These are phyloP conservation scores for Andrena bucephala DNA, from an alignment of 2,888 invertebrate genomes.

Conservation along the genomic window DNA sequence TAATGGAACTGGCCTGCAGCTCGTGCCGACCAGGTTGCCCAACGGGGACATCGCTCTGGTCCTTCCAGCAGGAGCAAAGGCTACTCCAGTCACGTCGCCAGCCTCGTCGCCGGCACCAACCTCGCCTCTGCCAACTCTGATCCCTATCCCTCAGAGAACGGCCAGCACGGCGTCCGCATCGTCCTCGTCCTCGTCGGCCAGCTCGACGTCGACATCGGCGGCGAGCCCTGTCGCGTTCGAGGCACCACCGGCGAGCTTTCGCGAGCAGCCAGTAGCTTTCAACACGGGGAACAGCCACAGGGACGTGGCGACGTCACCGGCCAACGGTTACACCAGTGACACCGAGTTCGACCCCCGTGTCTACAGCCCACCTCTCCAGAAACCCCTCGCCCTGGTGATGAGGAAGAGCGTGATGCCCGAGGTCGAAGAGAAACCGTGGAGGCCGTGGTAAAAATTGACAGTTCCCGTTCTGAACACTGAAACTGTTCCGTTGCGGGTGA, in stretches of 20 bases:
- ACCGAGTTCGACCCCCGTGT: constrained; percentile 82
- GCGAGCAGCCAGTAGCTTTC: constrained; percentile 81
- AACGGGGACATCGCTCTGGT: constrained; percentile 94
- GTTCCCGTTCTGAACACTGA: neutral
- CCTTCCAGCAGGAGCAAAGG: constrained; percentile 88
- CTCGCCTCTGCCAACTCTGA: constrained; percentile 89
- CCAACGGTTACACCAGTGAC: constrained; percentile 83
- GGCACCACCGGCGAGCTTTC: constrained; percentile 86
- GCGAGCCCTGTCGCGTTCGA: constrained; percentile 85
- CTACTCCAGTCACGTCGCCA: constrained; percentile 85
- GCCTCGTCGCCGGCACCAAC: constrained; percentile 83
- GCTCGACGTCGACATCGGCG: constrained; percentile 85
- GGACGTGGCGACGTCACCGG: constrained; percentile 85
- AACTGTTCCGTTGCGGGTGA: constrained; percentile 6
- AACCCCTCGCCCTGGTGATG: constrained; percentile 91
- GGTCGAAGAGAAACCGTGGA: constrained; percentile 92
- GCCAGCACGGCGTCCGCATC: constrained; percentile 90
- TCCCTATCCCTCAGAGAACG: constrained; percentile 91
- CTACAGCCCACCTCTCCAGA: constrained; percentile 85
- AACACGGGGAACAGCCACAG: constrained; percentile 84
- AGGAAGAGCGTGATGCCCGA: constrained; percentile 87
- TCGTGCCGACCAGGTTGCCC: constrained; percentile 92
- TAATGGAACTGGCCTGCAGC: constrained; percentile 89
- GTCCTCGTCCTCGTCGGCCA: constrained; percentile 86
- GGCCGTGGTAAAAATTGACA: constrained; percentile 89